Evolutionary conservation across 2,113 vertebrate species (phyloP).

Genomic region (Nycticorax nycticorax): DNA sequence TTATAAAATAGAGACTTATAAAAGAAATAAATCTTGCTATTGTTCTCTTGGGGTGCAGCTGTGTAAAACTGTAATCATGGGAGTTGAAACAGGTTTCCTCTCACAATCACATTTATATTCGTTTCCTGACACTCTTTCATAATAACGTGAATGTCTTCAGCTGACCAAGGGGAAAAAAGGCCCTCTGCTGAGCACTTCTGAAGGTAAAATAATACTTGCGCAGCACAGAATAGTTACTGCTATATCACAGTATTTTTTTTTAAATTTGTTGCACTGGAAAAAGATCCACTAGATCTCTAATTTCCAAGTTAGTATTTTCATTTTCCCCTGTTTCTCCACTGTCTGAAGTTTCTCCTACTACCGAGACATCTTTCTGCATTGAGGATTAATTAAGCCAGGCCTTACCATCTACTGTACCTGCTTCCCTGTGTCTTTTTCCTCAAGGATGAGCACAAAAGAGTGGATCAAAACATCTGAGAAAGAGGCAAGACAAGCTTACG

Average conservation of each 20-base stretch:
- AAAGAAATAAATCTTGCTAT: conserved; percentile 63
- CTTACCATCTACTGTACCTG: background rate
- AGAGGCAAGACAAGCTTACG: background rate
- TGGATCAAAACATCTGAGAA: background rate
- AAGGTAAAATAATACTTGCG: background rate
- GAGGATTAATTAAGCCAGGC: background rate
- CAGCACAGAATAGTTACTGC: background rate
- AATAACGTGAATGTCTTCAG: conserved; percentile 59
- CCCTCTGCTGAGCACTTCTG: conserved; percentile 15
- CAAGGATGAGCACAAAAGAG: background rate
- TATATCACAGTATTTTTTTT: background rate
- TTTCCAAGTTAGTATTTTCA: background rate
- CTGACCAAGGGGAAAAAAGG: conserved; percentile 25
- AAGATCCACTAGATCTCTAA: background rate
- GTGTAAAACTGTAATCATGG: conserved; percentile 52
- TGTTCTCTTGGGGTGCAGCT: conserved; percentile 56
- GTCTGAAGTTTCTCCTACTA: background rate
- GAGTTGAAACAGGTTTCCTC: conserved; percentile 63
- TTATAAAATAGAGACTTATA: conserved; percentile 53
- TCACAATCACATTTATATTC: conserved; percentile 57
- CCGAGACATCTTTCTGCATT: background rate
- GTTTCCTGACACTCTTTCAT: conserved; percentile 53
- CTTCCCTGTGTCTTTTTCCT: background rate
- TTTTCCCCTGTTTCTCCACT: background rate
- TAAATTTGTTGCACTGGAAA: background rate